Evolutionary conservation across 1,140 invertebrate genomes (phyloP).

Genomic region (Nymphalis io): DNA sequence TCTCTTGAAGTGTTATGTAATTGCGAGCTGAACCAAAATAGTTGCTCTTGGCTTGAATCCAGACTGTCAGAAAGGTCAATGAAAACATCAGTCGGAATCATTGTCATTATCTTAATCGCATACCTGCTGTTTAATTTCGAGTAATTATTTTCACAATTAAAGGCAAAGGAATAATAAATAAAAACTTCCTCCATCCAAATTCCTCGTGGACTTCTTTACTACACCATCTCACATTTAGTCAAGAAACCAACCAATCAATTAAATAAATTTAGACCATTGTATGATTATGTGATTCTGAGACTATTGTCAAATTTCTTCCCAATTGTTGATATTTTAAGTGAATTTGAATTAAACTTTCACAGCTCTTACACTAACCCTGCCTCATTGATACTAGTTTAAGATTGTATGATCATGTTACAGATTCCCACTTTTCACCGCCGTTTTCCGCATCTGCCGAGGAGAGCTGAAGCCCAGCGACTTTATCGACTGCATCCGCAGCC

Average conservation of each 20-base stretch:
- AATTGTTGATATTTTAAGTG: too few relatives aligned
- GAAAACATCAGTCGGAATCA: constrained; percentile 44
- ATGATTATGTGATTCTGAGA: background rate
- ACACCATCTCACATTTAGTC: too few relatives aligned
- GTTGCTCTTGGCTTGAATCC: constrained; percentile 59
- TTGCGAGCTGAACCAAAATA: constrained; percentile 48
- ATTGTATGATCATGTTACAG: constrained; percentile 76
- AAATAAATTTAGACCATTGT: background rate
- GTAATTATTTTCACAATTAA: background rate
- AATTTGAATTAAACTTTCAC: too few relatives aligned
- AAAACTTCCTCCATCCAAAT: too few relatives aligned
- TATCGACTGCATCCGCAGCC: constrained; percentile 95
- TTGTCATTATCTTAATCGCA: constrained; percentile 33
- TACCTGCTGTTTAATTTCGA: background rate
- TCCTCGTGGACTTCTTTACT: too few relatives aligned
- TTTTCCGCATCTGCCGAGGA: constrained; percentile 95
- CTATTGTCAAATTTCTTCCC: too few relatives aligned
- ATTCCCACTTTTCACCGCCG: constrained; percentile 97
- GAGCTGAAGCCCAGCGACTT: constrained; percentile 90
- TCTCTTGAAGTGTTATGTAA: constrained; percentile 30
- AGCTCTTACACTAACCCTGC: too few relatives aligned
- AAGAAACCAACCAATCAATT: too few relatives aligned
- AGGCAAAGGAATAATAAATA: too few relatives aligned
- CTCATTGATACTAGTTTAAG: background rate
- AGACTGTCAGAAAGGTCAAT: constrained; percentile 54